phyloP scores from a whole-genome alignment of 2,113 vertebrate species.

The Scophthalmus maximus region DNA sequence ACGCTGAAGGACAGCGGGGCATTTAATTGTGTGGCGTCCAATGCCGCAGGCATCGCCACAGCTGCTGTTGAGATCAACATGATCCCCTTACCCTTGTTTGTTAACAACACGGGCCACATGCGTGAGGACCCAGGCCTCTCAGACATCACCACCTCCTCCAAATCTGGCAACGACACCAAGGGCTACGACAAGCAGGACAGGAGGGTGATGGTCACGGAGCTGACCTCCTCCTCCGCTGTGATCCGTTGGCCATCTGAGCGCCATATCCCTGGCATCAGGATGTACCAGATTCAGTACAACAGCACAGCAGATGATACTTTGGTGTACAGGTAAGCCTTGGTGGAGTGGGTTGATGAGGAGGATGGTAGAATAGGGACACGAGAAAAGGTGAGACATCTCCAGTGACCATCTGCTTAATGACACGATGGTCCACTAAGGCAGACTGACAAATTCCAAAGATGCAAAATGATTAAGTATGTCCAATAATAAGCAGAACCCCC shows the following conservation, averaged over 20 bases:
- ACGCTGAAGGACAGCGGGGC: conserved; percentile 91
- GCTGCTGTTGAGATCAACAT: conserved; percentile 89
- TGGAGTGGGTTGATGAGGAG: conserved; percentile 1
- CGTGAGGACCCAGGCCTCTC: conserved; percentile 89
- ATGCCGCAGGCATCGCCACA: conserved; percentile 90
- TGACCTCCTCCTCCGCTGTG: conserved; percentile 89
- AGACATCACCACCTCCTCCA: conserved; percentile 91
- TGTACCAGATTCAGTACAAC: conserved; percentile 98
- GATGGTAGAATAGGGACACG: background rate
- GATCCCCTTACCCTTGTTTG: conserved; percentile 89
- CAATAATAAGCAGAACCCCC: conserved; percentile 39
- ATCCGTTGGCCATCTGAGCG: conserved; percentile 92
- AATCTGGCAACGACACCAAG: conserved; percentile 87
- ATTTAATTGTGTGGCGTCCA: conserved; percentile 95
- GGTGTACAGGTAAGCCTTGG: conserved; percentile 91
- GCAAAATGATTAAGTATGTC: conserved; percentile 44
- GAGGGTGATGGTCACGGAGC: conserved; percentile 85
- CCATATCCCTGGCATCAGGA: conserved; percentile 90
- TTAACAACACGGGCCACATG: conserved; percentile 88
- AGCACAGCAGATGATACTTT: conserved; percentile 91
- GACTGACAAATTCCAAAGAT: conserved; percentile 49
- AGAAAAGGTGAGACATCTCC: conserved; percentile 66
- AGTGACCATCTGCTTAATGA: conserved; percentile 67
- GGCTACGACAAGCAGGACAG: conserved; percentile 86
- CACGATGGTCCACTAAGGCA: conserved; percentile 26